Percentiles rank a stretch among this genome's conserved stretches.
phyloP scores from a whole-genome alignment of 2,113 vertebrate genomes.

The Lepus europaeus region DNA sequence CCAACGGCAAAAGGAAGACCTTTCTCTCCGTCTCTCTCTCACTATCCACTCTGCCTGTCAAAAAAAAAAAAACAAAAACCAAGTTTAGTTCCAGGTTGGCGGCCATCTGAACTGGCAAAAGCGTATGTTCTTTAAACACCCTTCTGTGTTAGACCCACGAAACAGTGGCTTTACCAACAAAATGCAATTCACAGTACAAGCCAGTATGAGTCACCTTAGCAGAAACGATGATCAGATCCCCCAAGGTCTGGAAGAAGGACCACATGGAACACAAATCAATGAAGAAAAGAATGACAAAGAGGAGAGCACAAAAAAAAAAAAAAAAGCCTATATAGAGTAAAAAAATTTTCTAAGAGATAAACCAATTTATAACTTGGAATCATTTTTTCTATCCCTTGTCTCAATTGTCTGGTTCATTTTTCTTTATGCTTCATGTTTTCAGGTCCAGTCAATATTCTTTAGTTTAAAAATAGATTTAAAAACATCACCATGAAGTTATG shows the following conservation, averaged over 20 bases:
- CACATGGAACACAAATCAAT: not conserved
- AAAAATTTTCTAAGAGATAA: not conserved
- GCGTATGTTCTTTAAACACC: not conserved
- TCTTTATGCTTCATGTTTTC: not conserved
- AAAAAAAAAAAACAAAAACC: no score
- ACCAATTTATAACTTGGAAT: not conserved
- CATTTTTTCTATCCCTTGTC: not conserved
- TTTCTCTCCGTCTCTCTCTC: no score
- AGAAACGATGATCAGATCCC: not conserved
- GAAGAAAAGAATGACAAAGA: not conserved
- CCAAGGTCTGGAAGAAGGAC: not conserved
- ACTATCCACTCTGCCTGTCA: no score
- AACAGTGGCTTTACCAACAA: not conserved
- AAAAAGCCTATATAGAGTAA: no score
- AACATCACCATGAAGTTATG: not conserved
- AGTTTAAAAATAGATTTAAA: constrained; percentile 15
- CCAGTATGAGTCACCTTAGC: not conserved
- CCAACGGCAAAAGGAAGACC: no score
- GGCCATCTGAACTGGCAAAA: not conserved
- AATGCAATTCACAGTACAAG: not conserved
- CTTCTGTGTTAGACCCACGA: not conserved
- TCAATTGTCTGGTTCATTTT: not conserved
- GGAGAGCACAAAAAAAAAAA: not conserved
- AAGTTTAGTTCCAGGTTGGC: not conserved
- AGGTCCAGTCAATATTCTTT: not conserved